Base-by-base conservation (phyloP, 2,888 invertebrate genomes). In the Anodontia alba region DNA sequence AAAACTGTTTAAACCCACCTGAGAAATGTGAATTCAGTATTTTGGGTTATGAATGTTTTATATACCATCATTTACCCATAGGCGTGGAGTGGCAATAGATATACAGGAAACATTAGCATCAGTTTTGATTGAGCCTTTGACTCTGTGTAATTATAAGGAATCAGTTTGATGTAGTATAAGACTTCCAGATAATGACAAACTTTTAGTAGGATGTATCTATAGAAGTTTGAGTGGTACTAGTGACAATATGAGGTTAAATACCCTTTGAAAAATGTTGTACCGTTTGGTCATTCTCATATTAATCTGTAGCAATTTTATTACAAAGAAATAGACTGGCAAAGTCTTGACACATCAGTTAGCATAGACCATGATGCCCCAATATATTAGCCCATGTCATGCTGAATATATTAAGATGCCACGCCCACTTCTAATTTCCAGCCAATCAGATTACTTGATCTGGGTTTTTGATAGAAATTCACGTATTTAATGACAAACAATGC, bases 301-400 rank as follows among this genome's bases (percentile, higher is more conserved):
- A 62, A 62, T 33, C 5, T 62, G 33, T 62, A 17, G 62, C 17
- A 33, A 62, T 62, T 62, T 62, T 33, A 62, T 33, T 33, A 62
- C 33, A 62, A 62, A 62, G 62, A 62, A 17, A 62, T 62, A 62
- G 17, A 62, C 62, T 33, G 62, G 62, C 62, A 62, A 10, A 62
- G 12, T 33, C 57, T 57, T 26, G 57, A 57, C 17, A 57, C 57
- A 26, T 29, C 57, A 57, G 57, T 57, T 10, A 26, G 29, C 57
- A 57, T 57, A 29, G 57, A 57, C 3, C 57, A 57, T 20, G 26
- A 57, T 29, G 57, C 57, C 29, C 29, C 57, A 3, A 26, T 57
- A 29, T 57, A 26, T 57, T 17, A 26, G n/a, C n/a, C n/a, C n/a
- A n/a, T n/a, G n/a, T n/a, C n/a, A n/a, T n/a, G n/a, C n/a, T n/a